phyloP scores from a whole-genome alignment of 2,797 vertebrate species.

The Scyliorhinus canicula region DNA sequence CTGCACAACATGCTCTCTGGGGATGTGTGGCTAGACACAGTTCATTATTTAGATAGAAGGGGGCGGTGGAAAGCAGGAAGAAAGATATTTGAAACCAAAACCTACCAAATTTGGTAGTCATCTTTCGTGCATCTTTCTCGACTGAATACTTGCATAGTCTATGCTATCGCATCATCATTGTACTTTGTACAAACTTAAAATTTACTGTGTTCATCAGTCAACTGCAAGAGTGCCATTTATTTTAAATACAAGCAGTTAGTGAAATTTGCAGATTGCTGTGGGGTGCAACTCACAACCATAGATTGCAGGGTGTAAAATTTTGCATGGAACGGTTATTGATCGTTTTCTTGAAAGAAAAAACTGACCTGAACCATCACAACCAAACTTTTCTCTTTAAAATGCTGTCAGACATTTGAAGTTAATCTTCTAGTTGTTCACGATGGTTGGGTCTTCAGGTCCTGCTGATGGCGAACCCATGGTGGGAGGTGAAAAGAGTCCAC shows the following conservation, averaged over 20 bases:
- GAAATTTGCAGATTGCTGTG: not conserved
- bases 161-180: not conserved
- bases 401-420: no score
- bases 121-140: not conserved
- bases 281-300: not conserved
- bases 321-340: not conserved
- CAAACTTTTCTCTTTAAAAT: no score
- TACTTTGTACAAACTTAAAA: not conserved
- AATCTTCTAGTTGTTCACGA: no score
- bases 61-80: not conserved
- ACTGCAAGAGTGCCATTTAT: not conserved
- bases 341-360: not conserved
- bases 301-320: not conserved
- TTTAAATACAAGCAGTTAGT: not conserved
- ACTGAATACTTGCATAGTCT: not conserved
- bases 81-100: no score
- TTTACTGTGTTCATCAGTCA: not conserved
- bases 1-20: slow-evolving; percentile 3
- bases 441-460: no score
- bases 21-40: not conserved
- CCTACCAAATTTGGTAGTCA: not conserved
- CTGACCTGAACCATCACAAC: no score
- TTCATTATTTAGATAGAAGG: not conserved
- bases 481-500: no score
- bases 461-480: no score